Evolutionary conservation across 2,888 invertebrate species (phyloP), one percentile per base, ranked within the genome.

Genomic region (Halocaridina rubra): DNA sequence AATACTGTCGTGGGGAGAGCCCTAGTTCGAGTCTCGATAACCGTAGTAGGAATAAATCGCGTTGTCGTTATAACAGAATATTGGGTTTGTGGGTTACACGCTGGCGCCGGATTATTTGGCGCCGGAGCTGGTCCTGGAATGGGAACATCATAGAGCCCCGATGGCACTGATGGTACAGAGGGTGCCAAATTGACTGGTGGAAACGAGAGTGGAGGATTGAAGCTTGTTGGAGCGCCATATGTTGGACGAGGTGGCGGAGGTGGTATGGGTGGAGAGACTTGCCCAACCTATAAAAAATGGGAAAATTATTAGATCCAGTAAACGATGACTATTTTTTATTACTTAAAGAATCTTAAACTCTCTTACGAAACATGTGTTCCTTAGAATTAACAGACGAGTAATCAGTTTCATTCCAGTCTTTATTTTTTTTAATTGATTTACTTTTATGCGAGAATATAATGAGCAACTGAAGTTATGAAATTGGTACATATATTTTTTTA

Each of bases 1-100:
- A 74, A 84, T 22, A 87, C 53, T 16, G 87, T 87, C 10, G 87
- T 87, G 29, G 87, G 87, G n/a, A 87, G 78, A 19, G 87, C 87
- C n/a, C 87, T 77, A 39, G 87, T 87, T 3, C 81, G 64, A 13
- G 87, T 87, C 61, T 81, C 71, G 13, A 80, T 67, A 8, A 87
- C 79, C 13, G 85, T 85, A 33, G 84, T 85, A 61, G 87, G 87
- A n/a, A 87, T 67, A 29, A 85, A 78, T 19, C 71, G 30, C 4
- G 85, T 87, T 4, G 84, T 76, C 32, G 84, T 87, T n/a, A 82
- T 71, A 16, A 86, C 61, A 8, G 86, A 82, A 5, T 80, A 59
- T 1, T 33, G 46, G 22, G 77, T 82, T 71, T 76, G 46, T 4
- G 86, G 82, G 24, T 76, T 27, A 33, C 86, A 86, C 3, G 71